Conservation (phyloP, 2,888 invertebrate genomes). For the Bruchidius siliquastri region DNA sequence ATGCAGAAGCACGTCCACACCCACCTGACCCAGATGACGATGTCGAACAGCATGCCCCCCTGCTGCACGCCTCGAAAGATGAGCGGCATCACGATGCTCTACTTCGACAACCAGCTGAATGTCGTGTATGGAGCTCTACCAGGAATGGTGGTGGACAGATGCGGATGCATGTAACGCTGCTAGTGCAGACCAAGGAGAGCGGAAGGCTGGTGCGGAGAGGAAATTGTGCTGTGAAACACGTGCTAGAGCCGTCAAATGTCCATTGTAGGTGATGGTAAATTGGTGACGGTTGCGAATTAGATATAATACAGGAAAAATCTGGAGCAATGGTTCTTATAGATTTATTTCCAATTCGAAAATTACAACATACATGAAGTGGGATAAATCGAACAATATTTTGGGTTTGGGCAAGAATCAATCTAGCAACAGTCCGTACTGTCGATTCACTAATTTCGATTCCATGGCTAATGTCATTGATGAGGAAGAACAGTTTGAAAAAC, state of each 20-base stretch:
- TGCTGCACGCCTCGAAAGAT: conserved; percentile 90
- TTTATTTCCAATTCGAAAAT: no score
- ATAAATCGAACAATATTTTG: no score
- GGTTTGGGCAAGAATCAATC: no score
- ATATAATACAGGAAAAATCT: background rate
- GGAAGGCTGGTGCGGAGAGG: background rate
- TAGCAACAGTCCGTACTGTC: no score
- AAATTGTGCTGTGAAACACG: background rate
- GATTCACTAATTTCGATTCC: no score
- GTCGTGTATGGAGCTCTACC: conserved; percentile 84
- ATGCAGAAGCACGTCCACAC: conserved; percentile 84
- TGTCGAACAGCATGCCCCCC: conserved; percentile 73
- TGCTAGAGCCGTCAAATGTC: background rate
- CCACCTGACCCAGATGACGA: conserved; percentile 78
- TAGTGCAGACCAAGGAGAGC: background rate
- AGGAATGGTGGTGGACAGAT: conserved; percentile 91
- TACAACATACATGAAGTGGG: no score
- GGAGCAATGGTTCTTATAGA: background rate
- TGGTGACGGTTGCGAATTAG: background rate
- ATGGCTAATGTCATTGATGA: no score
- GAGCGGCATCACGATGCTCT: conserved; percentile 85
- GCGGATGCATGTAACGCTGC: conserved; percentile 74
- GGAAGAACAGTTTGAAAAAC: no score
- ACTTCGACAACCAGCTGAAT: conserved; percentile 83
- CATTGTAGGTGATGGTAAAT: background rate